Evolutionary conservation across 2,113 vertebrate species (phyloP).

Genomic region (Mionectes macconnelli): DNA sequence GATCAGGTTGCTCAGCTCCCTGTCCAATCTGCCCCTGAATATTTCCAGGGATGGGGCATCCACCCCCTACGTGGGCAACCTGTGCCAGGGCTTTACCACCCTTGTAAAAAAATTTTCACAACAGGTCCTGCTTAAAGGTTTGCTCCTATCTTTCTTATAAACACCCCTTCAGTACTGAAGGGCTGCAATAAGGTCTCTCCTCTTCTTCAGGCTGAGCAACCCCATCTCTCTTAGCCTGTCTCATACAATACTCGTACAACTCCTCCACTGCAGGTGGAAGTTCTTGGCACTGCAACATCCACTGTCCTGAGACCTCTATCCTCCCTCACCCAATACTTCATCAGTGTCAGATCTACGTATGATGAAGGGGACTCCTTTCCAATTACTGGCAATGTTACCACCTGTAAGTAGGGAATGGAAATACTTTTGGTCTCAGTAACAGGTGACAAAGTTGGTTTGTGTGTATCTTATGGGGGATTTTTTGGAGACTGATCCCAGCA

Average conservation of each 20-base stretch:
- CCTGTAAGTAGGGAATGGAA: slow-evolving; percentile 76
- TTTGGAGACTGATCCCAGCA: not conserved
- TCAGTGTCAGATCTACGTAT: slow-evolving; percentile 79
- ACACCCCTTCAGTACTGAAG: not conserved
- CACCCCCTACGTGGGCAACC: not conserved
- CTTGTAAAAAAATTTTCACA: not conserved
- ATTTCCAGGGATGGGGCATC: not conserved
- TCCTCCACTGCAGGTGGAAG: slow-evolving; percentile 76
- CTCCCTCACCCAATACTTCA: slow-evolving; percentile 85
- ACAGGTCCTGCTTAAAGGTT: not conserved
- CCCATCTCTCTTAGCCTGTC: not conserved
- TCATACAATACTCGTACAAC: not conserved
- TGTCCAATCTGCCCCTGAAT: too few relatives aligned
- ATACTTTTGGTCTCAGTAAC: not conserved
- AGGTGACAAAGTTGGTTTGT: not conserved
- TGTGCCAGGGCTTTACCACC: not conserved
- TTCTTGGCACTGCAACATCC: slow-evolving; percentile 75
- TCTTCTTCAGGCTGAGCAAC: not conserved
- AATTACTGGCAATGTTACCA: slow-evolving; percentile 84
- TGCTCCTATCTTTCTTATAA: not conserved
- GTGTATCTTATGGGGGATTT: not conserved
- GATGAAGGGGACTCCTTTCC: slow-evolving; percentile 81
- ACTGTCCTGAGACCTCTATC: slow-evolving; percentile 82
- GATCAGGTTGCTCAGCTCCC: not conserved
- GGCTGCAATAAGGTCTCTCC: not conserved